Percentiles rank a stretch among this genome's conserved stretches.
Conservation (phyloP, 2,888 invertebrate genomes). For the Poecilobothrus nobilitatus region DNA sequence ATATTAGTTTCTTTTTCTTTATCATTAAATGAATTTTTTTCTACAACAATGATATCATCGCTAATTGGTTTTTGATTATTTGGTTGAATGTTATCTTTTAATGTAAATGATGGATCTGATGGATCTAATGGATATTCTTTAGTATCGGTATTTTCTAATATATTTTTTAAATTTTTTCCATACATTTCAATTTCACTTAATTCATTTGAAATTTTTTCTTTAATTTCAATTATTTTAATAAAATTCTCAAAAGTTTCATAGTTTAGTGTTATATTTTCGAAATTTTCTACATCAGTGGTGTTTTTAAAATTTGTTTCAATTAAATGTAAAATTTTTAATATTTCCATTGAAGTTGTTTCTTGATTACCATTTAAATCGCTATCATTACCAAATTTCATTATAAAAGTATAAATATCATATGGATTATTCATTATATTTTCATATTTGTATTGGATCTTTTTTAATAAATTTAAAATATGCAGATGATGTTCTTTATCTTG, state of each 20-base stretch:
- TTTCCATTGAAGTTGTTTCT: background rate
- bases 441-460: slow-evolving; percentile 18
- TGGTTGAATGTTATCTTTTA: background rate
- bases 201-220: slow-evolving; percentile 32
- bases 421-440: slow-evolving; percentile 17
- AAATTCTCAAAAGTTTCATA: slow-evolving; percentile 31
- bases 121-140: too few species aligned
- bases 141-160: background rate
- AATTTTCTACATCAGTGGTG: background rate
- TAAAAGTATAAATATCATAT: slow-evolving; percentile 19
- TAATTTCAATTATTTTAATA: slow-evolving; percentile 31
- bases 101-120: too few species aligned
- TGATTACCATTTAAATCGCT: slow-evolving; percentile 2
- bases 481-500: background rate
- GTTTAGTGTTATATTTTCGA: slow-evolving; percentile 12
- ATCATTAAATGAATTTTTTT: slow-evolving; percentile 13
- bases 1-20: slow-evolving; percentile 15
- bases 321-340: slow-evolving; percentile 9
- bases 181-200: background rate
- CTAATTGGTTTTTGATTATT: background rate
- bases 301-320: slow-evolving; percentile 14
- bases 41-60: background rate
- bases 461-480: background rate
- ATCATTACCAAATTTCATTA: slow-evolving; percentile 17
- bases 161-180: background rate